Percentiles rank a stretch among this genome's conserved stretches.
Evolutionary conservation across 1,140 invertebrate genomes (phyloP).

Genomic region (Bombus vancouverensis): DNA sequence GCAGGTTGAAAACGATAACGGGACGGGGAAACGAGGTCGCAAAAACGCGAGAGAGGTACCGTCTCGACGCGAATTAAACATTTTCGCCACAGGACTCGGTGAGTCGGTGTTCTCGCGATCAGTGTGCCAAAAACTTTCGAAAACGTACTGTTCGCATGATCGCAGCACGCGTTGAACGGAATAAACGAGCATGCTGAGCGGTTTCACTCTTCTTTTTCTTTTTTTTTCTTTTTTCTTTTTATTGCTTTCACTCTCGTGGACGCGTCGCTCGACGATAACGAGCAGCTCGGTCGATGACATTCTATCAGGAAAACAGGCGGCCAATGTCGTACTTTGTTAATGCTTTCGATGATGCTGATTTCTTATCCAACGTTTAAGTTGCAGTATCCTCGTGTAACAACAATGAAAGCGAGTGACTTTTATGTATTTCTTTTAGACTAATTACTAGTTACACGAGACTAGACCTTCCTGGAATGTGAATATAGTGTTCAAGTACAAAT

Average conservation of each 20-base stretch:
- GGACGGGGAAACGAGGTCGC: neutral
- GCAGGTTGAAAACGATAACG: neutral
- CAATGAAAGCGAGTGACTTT: no score
- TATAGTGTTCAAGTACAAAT: no score
- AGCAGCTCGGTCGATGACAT: conserved; percentile 8
- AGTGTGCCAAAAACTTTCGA: conserved; percentile 29
- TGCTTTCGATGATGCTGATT: neutral
- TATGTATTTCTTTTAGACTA: no score
- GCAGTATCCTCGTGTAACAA: no score
- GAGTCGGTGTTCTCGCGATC: neutral
- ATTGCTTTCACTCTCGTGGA: conserved; percentile 39
- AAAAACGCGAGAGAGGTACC: neutral
- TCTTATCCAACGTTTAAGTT: neutral
- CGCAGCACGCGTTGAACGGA: neutral
- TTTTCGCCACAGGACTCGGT: neutral
- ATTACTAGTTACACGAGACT: no score
- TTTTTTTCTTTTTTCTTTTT: neutral
- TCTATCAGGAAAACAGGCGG: neutral
- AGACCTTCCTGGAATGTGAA: no score
- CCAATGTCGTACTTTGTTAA: neutral
- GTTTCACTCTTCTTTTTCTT: conserved; percentile 30
- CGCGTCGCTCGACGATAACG: conserved; percentile 7
- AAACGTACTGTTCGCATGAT: neutral
- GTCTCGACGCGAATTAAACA: neutral
- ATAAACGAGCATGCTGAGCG: neutral